Evolutionary conservation across 2,888 invertebrate species (phyloP).

Genomic region (Chalcosyrphus nemorum): DNA sequence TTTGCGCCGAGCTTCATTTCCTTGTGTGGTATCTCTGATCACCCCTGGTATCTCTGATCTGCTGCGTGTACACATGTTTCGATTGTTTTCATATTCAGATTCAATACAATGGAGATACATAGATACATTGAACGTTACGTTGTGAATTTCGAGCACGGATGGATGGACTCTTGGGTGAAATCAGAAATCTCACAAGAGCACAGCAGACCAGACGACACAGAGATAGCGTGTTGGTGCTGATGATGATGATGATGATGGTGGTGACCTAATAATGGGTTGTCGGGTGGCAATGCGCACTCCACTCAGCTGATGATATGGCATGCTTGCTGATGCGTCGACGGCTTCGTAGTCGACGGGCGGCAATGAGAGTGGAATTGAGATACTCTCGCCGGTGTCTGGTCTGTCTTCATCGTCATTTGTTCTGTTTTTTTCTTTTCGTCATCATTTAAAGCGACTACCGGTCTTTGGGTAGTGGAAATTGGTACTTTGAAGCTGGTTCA

Average conservation of each 20-base stretch:
- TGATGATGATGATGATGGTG: constrained; percentile 28
- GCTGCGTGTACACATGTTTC: constrained; percentile 43
- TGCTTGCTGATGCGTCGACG: constrained; percentile 30
- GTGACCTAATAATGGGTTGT: constrained; percentile 69
- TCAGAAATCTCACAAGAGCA: constrained; percentile 57
- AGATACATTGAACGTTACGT: constrained; percentile 10
- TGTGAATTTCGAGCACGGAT: constrained; percentile 27
- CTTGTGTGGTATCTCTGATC: constrained; percentile 68
- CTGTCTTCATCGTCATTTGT: not conserved
- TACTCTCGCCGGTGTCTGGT: constrained; percentile 48
- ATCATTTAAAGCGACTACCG: constrained; percentile 60
- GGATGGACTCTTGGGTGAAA: constrained; percentile 55
- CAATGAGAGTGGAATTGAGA: constrained; percentile 50
- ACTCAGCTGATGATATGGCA: constrained; percentile 57
- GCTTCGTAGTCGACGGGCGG: too few species aligned
- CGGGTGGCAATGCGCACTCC: constrained; percentile 44
- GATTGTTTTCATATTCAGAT: constrained; percentile 70
- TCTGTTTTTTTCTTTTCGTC: constrained; percentile 1
- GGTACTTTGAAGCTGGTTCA: constrained; percentile 40
- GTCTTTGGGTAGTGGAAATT: constrained; percentile 51
- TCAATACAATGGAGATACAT: constrained; percentile 34
- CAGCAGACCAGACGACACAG: constrained; percentile 11
- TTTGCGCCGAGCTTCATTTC: constrained; percentile 67
- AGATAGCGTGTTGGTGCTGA: not conserved
- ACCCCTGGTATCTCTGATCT: constrained; percentile 56